phyloP scores from a whole-genome alignment of 2,113 vertebrate species.

The Onychostoma macrolepis region DNA sequence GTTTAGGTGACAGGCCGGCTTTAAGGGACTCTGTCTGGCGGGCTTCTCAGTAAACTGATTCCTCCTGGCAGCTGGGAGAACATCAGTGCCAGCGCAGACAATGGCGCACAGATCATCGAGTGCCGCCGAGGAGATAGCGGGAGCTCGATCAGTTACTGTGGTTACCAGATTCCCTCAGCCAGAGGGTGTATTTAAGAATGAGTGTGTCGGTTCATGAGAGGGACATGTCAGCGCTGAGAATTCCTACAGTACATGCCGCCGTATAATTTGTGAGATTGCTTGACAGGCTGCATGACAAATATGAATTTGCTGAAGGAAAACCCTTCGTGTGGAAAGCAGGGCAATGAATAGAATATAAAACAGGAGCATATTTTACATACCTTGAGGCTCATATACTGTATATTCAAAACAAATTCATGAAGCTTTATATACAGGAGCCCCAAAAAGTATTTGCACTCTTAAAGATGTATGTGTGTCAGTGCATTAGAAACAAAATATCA shows the following conservation, averaged over 20 bases:
- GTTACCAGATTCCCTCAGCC: constrained; percentile 48
- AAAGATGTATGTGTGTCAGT: background rate
- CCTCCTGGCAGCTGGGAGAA: constrained; percentile 42
- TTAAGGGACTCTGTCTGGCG: constrained; percentile 41
- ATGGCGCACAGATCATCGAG: constrained; percentile 42
- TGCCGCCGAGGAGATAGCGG: constrained; percentile 30
- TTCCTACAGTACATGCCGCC: background rate
- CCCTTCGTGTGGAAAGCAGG: background rate
- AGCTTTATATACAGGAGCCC: background rate
- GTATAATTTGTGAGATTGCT: constrained; percentile 3
- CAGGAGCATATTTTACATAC: background rate
- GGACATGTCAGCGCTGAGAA: constrained; percentile 29
- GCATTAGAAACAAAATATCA: background rate
- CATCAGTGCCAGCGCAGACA: constrained; percentile 27
- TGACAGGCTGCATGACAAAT: background rate
- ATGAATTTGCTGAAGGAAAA: background rate
- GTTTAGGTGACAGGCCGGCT: constrained; percentile 21
- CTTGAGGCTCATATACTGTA: background rate
- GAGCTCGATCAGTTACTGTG: constrained; percentile 55
- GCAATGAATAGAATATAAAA: constrained; percentile 10
- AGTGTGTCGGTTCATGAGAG: constrained; percentile 32
- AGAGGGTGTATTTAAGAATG: constrained; percentile 29
- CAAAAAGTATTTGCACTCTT: background rate
- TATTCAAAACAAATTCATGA: background rate
- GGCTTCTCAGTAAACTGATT: constrained; percentile 29